A percentile compares a stretch with the other conserved stretches of the same genome.
Conservation (phyloP, 2,113 vertebrate species). For the Geococcyx californianus region DNA sequence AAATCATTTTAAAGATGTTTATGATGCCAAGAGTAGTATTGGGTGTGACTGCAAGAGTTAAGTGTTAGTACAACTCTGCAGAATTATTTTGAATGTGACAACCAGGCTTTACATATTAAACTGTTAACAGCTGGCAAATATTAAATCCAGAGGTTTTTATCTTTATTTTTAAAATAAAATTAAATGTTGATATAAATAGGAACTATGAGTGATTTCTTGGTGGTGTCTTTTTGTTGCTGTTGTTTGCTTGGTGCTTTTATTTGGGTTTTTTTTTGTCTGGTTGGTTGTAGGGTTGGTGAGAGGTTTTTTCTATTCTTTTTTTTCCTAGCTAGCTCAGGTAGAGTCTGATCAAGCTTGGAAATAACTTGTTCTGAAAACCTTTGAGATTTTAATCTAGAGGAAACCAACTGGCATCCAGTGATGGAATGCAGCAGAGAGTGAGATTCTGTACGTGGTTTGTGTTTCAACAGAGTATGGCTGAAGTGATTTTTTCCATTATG, state of each 20-base stretch:
- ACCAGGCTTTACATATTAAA: not conserved
- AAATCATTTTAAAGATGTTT: not conserved
- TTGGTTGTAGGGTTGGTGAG: not conserved
- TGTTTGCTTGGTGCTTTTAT: not conserved
- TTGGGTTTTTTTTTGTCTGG: not conserved
- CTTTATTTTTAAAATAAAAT: not conserved
- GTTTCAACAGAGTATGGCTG: not conserved
- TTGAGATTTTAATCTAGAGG: not conserved
- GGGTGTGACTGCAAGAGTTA: not conserved
- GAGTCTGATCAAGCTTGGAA: not conserved
- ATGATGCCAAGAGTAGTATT: not conserved
- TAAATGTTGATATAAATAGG: not conserved
- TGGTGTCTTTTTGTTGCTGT: not conserved
- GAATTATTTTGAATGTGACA: slow-evolving; percentile 5
- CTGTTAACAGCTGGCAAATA: not conserved
- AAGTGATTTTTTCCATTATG: slow-evolving; percentile 35
- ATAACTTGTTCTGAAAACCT: not conserved
- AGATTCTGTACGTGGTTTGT: not conserved
- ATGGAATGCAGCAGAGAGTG: not conserved
- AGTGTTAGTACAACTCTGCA: not conserved
- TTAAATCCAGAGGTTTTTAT: slow-evolving; percentile 19
- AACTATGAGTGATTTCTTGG: not conserved
- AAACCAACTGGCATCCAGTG: not conserved
- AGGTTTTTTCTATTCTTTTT: not conserved
- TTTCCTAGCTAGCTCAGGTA: not conserved